Conservation (phyloP, 2,797 vertebrate genomes). For the Odontamblyopus rebecca region DNA sequence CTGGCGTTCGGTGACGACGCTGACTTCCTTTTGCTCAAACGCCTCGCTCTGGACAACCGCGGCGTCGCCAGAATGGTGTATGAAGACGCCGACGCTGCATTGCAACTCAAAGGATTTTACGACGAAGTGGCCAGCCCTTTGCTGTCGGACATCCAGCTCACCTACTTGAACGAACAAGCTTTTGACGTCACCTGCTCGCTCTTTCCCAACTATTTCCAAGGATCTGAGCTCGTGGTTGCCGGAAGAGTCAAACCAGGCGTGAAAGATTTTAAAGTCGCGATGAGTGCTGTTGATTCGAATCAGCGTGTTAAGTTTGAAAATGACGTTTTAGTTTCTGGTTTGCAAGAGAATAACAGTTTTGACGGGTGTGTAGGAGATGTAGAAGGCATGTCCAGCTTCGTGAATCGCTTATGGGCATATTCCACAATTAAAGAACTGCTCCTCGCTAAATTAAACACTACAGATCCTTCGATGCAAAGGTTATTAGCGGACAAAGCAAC, state of each 20-base stretch:
- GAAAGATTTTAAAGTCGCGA: constrained; percentile 72
- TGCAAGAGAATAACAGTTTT: constrained; percentile 51
- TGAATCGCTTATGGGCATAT: constrained; percentile 85
- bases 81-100: constrained; percentile 80
- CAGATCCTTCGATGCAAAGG: constrained; percentile 66
- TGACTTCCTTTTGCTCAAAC: constrained; percentile 80
- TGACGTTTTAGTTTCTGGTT: constrained; percentile 54
- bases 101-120: constrained; percentile 85
- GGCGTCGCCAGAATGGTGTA: constrained; percentile 81
- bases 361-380: constrained; percentile 53
- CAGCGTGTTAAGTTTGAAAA: constrained; percentile 73
- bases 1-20: constrained; percentile 87
- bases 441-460: constrained; percentile 73
- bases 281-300: constrained; percentile 73
- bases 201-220: constrained; percentile 86
- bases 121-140: constrained; percentile 85
- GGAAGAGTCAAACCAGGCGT: constrained; percentile 76
- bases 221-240: constrained; percentile 85
- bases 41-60: constrained; percentile 82
- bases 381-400: constrained; percentile 73
- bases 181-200: constrained; percentile 77
- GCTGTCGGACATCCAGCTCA: constrained; percentile 81
- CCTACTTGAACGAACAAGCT: constrained; percentile 79
- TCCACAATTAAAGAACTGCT: constrained; percentile 86
- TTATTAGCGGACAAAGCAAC: constrained; percentile 81